phyloP scores from a whole-genome alignment of 2,113 vertebrate genomes.

The Arothron firmamentum region DNA sequence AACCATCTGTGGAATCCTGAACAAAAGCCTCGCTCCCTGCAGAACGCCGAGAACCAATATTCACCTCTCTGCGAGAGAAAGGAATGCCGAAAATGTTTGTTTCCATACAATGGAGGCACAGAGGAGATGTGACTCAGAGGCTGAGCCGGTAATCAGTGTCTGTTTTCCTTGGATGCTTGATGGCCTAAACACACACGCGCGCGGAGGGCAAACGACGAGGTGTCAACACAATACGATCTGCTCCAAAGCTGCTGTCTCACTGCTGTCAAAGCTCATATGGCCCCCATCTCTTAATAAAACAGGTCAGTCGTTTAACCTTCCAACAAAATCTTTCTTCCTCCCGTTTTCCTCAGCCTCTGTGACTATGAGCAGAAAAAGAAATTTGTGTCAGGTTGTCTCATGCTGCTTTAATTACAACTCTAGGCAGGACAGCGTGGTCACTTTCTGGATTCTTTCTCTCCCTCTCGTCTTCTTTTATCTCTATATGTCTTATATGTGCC shows the following conservation, averaged over 20 bases:
- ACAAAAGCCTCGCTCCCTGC: conserved; percentile 19
- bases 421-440: neutral
- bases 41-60: conserved; percentile 42
- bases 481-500: neutral
- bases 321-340: conserved; percentile 4
- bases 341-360: conserved; percentile 25
- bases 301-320: too few relatives aligned
- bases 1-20: conserved; percentile 25
- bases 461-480: conserved; percentile 5
- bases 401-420: neutral
- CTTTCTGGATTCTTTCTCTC: neutral
- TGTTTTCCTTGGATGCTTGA: conserved; percentile 50
- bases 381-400: conserved; percentile 36
- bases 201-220: conserved; percentile 21
- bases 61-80: conserved; percentile 28
- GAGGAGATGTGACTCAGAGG: conserved; percentile 48
- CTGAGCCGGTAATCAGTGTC: conserved; percentile 36
- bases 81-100: conserved; percentile 54
- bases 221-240: conserved; percentile 21
- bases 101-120: conserved; percentile 42
- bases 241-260: conserved; percentile 13
- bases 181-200: conserved; percentile 30
- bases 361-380: conserved; percentile 42
- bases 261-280: conserved; percentile 1
- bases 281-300: neutral